Conservation (phyloP, 2,113 vertebrate species). For the Halcyon malimbica region DNA sequence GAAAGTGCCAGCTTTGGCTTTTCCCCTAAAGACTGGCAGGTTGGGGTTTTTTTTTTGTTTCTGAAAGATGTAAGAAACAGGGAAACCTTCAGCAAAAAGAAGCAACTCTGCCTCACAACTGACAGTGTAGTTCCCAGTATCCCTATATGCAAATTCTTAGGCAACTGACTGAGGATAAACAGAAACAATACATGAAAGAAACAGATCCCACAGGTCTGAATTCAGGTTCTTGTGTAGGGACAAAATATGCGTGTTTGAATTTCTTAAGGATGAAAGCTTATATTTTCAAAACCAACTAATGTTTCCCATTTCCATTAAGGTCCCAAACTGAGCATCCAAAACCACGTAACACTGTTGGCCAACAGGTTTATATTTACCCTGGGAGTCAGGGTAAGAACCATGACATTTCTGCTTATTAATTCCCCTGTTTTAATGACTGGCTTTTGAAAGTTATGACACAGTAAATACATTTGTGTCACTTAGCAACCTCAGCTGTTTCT, state of each 20-base stretch:
- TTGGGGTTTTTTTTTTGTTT: neutral
- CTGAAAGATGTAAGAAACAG: neutral
- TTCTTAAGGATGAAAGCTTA: neutral
- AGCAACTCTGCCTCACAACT: neutral
- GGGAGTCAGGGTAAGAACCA: neutral
- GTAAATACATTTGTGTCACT: constrained; percentile 58
- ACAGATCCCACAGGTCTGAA: neutral
- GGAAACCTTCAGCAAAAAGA: neutral
- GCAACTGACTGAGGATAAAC: neutral
- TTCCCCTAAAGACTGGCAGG: neutral
- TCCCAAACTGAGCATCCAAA: neutral
- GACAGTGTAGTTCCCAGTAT: neutral
- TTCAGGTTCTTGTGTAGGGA: neutral
- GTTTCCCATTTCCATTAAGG: neutral
- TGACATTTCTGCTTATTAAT: neutral
- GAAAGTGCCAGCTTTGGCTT: neutral
- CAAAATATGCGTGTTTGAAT: neutral
- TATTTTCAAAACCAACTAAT: neutral
- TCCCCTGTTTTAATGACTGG: neutral
- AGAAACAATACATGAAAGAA: neutral
- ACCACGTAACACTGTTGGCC: neutral
- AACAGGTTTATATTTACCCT: neutral
- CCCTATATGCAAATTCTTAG: neutral
- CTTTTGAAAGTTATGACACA: constrained; percentile 37
- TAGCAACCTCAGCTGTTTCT: constrained; percentile 59